phyloP scores from a whole-genome alignment of 2,113 vertebrate genomes.

The Halcyon malimbica region DNA sequence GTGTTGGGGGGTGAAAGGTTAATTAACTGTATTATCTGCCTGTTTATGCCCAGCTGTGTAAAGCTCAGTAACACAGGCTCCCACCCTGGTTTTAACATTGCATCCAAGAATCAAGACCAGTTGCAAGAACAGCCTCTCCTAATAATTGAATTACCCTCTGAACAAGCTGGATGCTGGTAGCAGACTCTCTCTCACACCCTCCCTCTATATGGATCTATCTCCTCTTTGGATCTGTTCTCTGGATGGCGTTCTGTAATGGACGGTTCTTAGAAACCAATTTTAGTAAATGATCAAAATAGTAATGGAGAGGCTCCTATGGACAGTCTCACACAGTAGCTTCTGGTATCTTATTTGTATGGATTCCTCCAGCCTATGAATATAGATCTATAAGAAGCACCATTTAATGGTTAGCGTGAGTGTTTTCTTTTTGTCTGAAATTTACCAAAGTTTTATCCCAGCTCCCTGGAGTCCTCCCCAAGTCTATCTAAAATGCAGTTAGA shows the following conservation, averaged over 20 bases:
- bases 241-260: not conserved
- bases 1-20: conserved; percentile 76
- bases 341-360: not conserved
- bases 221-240: not conserved
- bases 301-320: not conserved
- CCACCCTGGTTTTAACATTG: conserved; percentile 59
- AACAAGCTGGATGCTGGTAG: not conserved
- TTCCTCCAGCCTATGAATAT: conserved; percentile 41
- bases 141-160: conserved; percentile 74
- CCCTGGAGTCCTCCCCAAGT: conserved; percentile 90
- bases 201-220: not conserved
- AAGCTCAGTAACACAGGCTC: conserved; percentile 65
- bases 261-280: conserved; percentile 35
- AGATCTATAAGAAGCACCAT: conserved; percentile 47
- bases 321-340: not conserved
- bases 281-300: conserved; percentile 27
- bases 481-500: conserved; percentile 98
- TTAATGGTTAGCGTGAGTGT: conserved; percentile 66
- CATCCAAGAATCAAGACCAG: conserved; percentile 60
- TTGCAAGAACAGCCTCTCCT: conserved; percentile 59
- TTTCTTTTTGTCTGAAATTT: conserved; percentile 87
- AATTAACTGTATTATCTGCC: conserved; percentile 80
- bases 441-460: conserved; percentile 91
- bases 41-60: conserved; percentile 80
- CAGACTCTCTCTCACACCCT: not conserved